phyloP scores from a whole-genome alignment of 1,140 invertebrate species.

The Coelopa frigida region DNA sequence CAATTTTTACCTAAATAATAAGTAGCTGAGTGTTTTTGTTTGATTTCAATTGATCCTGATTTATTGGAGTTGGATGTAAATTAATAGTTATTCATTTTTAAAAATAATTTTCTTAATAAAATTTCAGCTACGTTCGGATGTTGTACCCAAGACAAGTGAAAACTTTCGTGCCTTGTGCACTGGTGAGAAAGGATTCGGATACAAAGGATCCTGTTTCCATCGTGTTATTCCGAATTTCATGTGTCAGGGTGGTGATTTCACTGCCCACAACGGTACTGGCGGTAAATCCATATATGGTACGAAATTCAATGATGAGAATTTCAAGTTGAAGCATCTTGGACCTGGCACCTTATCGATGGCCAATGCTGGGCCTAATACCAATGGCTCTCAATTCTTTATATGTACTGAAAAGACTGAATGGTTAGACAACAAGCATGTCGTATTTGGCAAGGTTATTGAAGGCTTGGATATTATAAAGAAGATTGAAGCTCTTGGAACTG shows the following conservation, averaged over 20 bases:
- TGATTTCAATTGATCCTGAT: no score
- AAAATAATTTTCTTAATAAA: neutral
- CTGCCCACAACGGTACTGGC: slow-evolving; percentile 87
- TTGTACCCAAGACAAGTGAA: slow-evolving; percentile 85
- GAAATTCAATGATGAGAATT: slow-evolving; percentile 95
- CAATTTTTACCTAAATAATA: no score
- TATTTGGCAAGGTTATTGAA: slow-evolving; percentile 89
- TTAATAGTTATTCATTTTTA: neutral
- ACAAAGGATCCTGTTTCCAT: slow-evolving; percentile 83
- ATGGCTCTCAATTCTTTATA: slow-evolving; percentile 96
- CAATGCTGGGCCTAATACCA: slow-evolving; percentile 90
- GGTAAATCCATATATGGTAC: slow-evolving; percentile 91
- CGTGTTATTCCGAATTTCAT: slow-evolving; percentile 96
- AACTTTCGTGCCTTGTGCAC: slow-evolving; percentile 90
- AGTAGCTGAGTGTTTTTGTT: no score
- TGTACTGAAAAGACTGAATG: slow-evolving; percentile 88
- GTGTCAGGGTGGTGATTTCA: slow-evolving; percentile 94
- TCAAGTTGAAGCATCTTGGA: slow-evolving; percentile 82
- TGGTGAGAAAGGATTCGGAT: slow-evolving; percentile 87
- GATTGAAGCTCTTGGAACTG: slow-evolving; percentile 70
- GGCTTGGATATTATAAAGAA: slow-evolving; percentile 92
- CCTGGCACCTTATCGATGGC: slow-evolving; percentile 88
- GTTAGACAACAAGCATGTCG: slow-evolving; percentile 92
- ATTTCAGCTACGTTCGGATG: slow-evolving; percentile 69
- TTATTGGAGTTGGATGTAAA: no score